phyloP scores from a whole-genome alignment of 2,888 invertebrate species.

The Ennomos fuscantarius region DNA sequence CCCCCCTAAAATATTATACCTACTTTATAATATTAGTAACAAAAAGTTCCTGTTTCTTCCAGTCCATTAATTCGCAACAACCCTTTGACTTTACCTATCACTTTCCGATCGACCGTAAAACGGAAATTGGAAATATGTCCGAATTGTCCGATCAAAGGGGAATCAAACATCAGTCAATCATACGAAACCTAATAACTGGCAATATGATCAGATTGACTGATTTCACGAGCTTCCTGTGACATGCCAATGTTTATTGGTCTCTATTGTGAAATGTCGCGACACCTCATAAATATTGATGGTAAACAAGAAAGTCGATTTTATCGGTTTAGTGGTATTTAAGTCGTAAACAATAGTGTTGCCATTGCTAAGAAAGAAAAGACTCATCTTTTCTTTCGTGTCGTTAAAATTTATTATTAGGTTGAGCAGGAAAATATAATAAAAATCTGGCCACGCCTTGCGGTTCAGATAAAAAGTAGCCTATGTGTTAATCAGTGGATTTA shows the following conservation, averaged over 20 bases:
- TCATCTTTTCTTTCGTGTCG: not conserved
- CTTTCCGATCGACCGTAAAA: no score
- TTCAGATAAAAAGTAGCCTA: no score
- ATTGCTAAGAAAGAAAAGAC: not conserved
- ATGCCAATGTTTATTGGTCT: not conserved
- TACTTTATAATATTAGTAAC: no score
- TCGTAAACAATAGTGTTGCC: conserved; percentile 13
- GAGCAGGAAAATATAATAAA: not conserved
- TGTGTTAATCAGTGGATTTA: no score
- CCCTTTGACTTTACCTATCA: no score
- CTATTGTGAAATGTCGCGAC: conserved; percentile 1
- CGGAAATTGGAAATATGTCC: no score
- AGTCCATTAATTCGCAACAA: no score
- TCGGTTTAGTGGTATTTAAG: conserved; percentile 18
- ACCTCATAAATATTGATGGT: conserved; percentile 25
- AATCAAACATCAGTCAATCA: no score
- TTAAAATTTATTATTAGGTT: not conserved
- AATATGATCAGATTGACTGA: not conserved
- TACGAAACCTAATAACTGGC: not conserved
- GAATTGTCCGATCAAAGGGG: no score
- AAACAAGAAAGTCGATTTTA: conserved; percentile 27
- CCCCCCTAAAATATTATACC: no score
- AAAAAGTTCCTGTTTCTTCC: no score
- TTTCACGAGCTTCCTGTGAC: conserved; percentile 2
- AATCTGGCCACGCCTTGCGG: no score